Percentiles rank a stretch among this genome's conserved stretches.
Conservation (phyloP, 1,140 invertebrate genomes). For the Drosophila triauraria region DNA sequence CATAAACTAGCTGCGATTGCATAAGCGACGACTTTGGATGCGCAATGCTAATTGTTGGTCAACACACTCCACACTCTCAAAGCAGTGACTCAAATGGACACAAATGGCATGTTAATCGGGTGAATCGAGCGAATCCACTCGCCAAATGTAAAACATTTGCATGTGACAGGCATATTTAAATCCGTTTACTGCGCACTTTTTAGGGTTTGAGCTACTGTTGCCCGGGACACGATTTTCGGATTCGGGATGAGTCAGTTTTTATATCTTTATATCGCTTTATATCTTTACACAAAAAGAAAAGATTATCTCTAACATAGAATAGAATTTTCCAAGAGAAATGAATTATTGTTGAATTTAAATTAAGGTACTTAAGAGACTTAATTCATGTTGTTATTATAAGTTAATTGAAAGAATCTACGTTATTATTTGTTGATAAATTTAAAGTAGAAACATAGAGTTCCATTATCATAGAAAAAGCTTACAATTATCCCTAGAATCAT, state of each 20-base stretch:
- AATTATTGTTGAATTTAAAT: too few relatives aligned
- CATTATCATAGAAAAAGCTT: too few relatives aligned
- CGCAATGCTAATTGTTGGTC: constrained; percentile 62
- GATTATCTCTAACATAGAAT: too few relatives aligned
- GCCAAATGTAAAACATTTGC: constrained; percentile 71
- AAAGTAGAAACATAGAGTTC: background rate
- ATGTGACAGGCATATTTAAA: constrained; percentile 76
- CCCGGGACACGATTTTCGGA: constrained; percentile 25
- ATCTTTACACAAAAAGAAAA: constrained; percentile 5
- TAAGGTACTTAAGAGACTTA: too few relatives aligned
- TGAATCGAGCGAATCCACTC: constrained; percentile 40
- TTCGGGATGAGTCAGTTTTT: constrained; percentile 37
- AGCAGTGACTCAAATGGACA: constrained; percentile 41
- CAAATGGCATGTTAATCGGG: constrained; percentile 65
- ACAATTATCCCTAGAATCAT: too few relatives aligned
- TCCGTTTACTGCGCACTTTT: constrained; percentile 65
- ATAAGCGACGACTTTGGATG: constrained; percentile 35
- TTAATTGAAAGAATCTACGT: too few relatives aligned
- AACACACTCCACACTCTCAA: constrained; percentile 38
- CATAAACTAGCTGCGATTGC: constrained; percentile 33
- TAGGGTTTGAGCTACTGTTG: constrained; percentile 48
- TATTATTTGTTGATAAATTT: background rate
- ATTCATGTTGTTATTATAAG: too few relatives aligned
- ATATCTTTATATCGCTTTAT: constrained; percentile 7
- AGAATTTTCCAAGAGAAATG: too few relatives aligned